Percentiles rank a stretch among this genome's conserved stretches.
Evolutionary conservation across 2,797 vertebrate genomes (phyloP).

Genomic region (Phalloptychus januarius): DNA sequence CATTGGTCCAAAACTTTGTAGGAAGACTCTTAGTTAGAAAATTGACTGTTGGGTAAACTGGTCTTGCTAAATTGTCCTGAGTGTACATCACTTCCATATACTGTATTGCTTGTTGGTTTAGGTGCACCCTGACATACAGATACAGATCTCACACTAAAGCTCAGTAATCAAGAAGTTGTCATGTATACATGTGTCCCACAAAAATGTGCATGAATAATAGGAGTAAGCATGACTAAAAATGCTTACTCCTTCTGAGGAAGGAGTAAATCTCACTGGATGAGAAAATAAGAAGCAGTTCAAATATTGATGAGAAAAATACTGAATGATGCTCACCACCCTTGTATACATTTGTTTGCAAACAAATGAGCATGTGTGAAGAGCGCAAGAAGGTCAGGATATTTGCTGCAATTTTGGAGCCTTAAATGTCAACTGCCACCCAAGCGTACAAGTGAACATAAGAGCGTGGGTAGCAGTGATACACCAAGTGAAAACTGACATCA

Average conservation of each 20-base stretch:
- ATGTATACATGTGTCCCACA: not conserved
- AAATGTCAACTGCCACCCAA: constrained; percentile 26
- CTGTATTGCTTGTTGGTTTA: not conserved
- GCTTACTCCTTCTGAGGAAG: not conserved
- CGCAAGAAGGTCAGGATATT: not conserved
- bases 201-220: not conserved
- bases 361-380: constrained; percentile 12
- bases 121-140: not conserved
- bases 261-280: not conserved
- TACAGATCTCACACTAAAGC: not conserved
- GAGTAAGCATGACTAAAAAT: not conserved
- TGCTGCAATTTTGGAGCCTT: not conserved
- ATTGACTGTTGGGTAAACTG: not conserved
- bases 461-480: constrained; percentile 36
- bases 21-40: too few species aligned
- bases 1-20: too few species aligned
- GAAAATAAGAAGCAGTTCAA: not conserved
- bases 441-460: constrained; percentile 40
- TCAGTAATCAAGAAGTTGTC: not conserved
- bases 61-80: not conserved
- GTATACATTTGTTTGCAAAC: not conserved
- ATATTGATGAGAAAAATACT: not conserved
- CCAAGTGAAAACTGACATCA: constrained; percentile 47
- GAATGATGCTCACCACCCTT: not conserved
- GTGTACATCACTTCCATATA: not conserved